Percentiles rank a stretch among this genome's conserved stretches.
These are phyloP conservation scores for Enteromius radiatus DNA, from an alignment of 2,797 vertebrate species.

Conservation along the genomic window DNA sequence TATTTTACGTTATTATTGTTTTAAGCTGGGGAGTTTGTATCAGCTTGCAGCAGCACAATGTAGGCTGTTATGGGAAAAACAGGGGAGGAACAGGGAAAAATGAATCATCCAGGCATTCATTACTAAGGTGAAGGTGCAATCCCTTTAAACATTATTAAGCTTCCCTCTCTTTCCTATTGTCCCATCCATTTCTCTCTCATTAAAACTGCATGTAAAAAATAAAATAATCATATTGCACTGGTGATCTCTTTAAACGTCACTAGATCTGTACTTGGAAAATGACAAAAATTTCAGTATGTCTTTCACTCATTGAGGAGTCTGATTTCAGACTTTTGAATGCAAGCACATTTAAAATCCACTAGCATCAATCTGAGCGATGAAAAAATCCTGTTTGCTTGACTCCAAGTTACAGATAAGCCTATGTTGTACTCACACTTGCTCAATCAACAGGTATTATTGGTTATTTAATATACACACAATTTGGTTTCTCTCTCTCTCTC, in stretches of 20 bases:
- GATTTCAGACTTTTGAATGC: neutral
- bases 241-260: neutral
- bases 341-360: slow-evolving; percentile 19
- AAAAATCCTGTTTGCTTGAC: neutral
- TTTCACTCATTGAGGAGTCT: neutral
- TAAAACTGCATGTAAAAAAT: neutral
- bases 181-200: neutral
- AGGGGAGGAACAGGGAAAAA: neutral
- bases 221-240: neutral
- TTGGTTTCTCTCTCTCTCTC: no score
- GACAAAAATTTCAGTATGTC: neutral
- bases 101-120: neutral
- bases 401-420: neutral
- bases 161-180: neutral
- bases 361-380: neutral
- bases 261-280: neutral
- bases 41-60: neutral
- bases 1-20: neutral
- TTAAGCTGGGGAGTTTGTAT: neutral
- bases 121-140: neutral
- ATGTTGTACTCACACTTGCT: neutral
- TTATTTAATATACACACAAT: neutral
- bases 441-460: no score
- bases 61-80: neutral
- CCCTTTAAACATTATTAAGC: neutral